Conservation (phyloP, 2,888 invertebrate genomes). For the Chrysolina oricalcia region DNA sequence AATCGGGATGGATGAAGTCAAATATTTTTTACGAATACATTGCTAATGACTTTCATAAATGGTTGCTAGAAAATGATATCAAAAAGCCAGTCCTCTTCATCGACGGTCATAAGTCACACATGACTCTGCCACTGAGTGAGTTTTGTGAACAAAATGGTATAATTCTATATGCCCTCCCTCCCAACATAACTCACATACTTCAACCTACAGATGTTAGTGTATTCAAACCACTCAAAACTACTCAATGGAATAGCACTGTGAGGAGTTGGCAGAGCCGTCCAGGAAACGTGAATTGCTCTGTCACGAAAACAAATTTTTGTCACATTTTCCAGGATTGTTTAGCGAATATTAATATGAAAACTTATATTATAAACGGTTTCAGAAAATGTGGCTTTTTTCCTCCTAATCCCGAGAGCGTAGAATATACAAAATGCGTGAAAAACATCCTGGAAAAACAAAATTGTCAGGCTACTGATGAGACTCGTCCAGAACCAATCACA, state of each 20-base stretch:
- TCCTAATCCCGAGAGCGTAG: too few species aligned
- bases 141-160: slow-evolving; percentile 54
- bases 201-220: slow-evolving; percentile 3
- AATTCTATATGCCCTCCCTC: too few species aligned
- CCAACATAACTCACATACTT: too few species aligned
- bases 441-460: too few species aligned
- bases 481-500: slow-evolving; percentile 4
- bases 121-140: slow-evolving; percentile 49
- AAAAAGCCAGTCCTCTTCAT: slow-evolving; percentile 39
- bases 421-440: too few species aligned
- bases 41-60: too few species aligned
- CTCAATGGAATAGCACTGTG: slow-evolving; percentile 54
- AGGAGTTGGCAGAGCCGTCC: slow-evolving; percentile 40
- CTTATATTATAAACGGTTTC: slow-evolving; percentile 26
- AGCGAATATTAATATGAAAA: slow-evolving; percentile 29
- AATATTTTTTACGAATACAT: slow-evolving; percentile 51
- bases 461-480: not conserved
- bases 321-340: slow-evolving; percentile 30
- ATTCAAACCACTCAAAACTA: slow-evolving; percentile 19
- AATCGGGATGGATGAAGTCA: slow-evolving; percentile 16
- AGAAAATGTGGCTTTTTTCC: too few species aligned
- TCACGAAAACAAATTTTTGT: slow-evolving; percentile 31
- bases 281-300: slow-evolving; percentile 11
- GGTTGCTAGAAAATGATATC: not conserved
- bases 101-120: slow-evolving; percentile 58